Evolutionary conservation across 2,113 vertebrate genomes (phyloP).

Genomic region (Anhinga anhinga): DNA sequence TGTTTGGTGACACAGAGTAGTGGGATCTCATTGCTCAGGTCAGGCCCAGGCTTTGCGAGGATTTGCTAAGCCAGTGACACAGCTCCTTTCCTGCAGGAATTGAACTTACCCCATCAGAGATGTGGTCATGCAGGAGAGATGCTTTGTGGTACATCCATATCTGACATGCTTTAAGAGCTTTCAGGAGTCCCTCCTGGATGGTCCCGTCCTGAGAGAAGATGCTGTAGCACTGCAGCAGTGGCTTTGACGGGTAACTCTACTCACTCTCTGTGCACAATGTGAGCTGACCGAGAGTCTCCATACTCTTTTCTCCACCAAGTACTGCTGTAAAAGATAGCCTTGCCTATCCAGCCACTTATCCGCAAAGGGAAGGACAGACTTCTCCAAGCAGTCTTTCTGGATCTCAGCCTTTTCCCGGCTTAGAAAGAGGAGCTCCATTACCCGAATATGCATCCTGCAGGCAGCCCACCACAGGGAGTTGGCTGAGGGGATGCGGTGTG

Average conservation of each 20-base stretch:
- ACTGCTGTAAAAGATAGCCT: neutral
- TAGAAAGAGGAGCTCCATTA: neutral
- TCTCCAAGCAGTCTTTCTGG: neutral
- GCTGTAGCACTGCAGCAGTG: neutral
- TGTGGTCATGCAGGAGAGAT: neutral
- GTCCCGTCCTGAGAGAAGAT: neutral
- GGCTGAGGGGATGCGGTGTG: neutral
- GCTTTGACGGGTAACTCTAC: neutral
- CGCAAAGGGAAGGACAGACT: neutral
- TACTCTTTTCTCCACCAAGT: neutral
- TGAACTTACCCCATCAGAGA: neutral
- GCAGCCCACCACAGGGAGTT: neutral
- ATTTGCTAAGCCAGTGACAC: neutral
- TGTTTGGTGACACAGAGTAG: neutral
- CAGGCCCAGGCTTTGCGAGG: neutral
- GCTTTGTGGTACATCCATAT: neutral
- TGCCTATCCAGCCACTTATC: neutral
- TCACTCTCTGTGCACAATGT: neutral
- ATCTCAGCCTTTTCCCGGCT: neutral
- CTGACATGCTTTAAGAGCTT: neutral
- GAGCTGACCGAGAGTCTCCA: neutral
- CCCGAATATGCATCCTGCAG: neutral
- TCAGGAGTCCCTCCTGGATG: neutral
- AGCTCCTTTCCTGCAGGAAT: neutral
- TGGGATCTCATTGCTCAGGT: neutral